phyloP scores from a whole-genome alignment of 92 coral and sea anemone genomes.

The Siderastrea radians region DNA sequence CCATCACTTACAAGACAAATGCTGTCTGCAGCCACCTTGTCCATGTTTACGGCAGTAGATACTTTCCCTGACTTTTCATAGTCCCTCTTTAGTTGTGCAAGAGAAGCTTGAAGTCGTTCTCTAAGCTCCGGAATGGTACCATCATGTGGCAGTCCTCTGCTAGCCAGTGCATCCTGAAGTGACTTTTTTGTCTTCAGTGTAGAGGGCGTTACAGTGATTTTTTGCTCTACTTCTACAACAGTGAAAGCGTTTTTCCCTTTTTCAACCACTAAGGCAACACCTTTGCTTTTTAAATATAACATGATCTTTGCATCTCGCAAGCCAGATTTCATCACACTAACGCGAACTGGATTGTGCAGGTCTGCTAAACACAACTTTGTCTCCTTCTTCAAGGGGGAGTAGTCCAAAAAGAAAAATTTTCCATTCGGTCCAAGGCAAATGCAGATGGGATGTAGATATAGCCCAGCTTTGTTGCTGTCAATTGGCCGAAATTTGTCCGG shows the following conservation, averaged over 20 bases:
- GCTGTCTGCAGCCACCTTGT: slow-evolving; percentile 25
- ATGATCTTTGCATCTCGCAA: slow-evolving; percentile 14
- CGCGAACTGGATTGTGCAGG: no score
- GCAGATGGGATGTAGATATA: slow-evolving; percentile 22
- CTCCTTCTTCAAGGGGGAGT: no score
- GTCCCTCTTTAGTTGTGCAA: no score
- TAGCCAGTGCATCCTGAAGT: no score
- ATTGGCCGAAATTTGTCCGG: slow-evolving; percentile 30
- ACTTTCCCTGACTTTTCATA: no score
- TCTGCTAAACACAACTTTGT: no score
- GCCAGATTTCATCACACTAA: slow-evolving; percentile 18
- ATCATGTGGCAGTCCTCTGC: no score
- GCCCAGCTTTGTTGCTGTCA: slow-evolving; percentile 34
- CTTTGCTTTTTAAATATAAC: slow-evolving; percentile 41
- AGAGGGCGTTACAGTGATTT: slow-evolving; percentile 11
- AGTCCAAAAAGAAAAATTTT: no score
- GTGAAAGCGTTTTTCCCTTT: slow-evolving; percentile 39
- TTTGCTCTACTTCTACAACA: slow-evolving; percentile 25
- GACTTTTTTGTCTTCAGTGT: slow-evolving; percentile 20
- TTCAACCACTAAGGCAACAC: slow-evolving; percentile 43
- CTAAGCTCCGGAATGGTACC: no score
- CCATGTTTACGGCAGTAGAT: no score
- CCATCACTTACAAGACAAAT: slow-evolving; percentile 10
- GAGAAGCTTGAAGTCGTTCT: no score
- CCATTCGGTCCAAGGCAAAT: no score